These are phyloP conservation scores for Gavialis gangeticus DNA, from an alignment of 2,113 vertebrate species.

Conservation along the genomic window DNA sequence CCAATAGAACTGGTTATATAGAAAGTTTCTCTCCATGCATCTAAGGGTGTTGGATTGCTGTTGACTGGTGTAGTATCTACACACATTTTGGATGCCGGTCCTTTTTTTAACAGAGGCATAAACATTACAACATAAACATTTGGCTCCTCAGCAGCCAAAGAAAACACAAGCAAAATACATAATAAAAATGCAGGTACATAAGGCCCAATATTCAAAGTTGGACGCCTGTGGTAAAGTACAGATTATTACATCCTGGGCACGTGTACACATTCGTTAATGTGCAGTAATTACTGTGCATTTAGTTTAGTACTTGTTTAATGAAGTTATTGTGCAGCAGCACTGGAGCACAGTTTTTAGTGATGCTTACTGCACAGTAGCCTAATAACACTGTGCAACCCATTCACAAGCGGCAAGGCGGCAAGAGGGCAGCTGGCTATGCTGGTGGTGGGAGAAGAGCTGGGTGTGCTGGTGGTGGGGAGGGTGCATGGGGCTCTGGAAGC, in stretches of 20 bases:
- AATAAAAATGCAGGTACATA: fast-evolving
- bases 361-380: too few relatives aligned
- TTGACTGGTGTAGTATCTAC: background rate
- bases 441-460: too few relatives aligned
- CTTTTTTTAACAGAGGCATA: background rate
- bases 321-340: too few relatives aligned
- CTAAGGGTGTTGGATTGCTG: background rate
- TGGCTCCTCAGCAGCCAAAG: background rate
- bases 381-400: too few relatives aligned
- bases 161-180: background rate
- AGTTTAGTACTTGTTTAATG: too few relatives aligned
- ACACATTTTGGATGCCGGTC: background rate
- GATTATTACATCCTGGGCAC: background rate
- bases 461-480: too few relatives aligned
- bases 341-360: too few relatives aligned
- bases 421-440: too few relatives aligned
- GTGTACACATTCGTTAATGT: too few relatives aligned
- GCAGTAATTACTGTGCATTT: too few relatives aligned
- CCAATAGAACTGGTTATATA: conserved; percentile 28
- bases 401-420: too few relatives aligned
- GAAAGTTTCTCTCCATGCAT: conserved; percentile 14
- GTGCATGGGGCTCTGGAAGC: too few relatives aligned
- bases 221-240: background rate
- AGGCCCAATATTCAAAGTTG: background rate
- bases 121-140: background rate